Evolutionary conservation across 2,113 vertebrate species (phyloP).

Genomic region (Pachypanchax playfairii): DNA sequence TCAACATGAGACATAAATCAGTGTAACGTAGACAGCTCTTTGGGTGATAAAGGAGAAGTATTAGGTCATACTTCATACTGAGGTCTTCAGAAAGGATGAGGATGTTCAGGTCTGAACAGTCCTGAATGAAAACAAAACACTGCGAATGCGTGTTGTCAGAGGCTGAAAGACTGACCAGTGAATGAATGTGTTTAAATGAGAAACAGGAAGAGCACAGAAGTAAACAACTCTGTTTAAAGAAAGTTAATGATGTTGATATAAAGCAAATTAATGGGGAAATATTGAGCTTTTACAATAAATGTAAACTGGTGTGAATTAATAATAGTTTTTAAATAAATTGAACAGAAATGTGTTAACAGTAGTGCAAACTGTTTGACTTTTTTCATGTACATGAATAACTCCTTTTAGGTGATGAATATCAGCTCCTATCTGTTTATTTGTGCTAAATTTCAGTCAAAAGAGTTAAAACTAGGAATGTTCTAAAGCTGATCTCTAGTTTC

Average conservation of each 20-base stretch:
- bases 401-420: too few relatives aligned
- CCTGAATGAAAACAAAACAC: constrained; percentile 8
- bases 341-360: too few relatives aligned
- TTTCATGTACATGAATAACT: too few relatives aligned
- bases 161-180: background rate
- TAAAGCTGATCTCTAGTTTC: too few relatives aligned
- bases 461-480: too few relatives aligned
- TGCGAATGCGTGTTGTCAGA: constrained; percentile 20
- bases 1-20: constrained; percentile 37
- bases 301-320: too few relatives aligned
- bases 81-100: constrained; percentile 23
- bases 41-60: constrained; percentile 30
- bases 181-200: constrained; percentile 29
- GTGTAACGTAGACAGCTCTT: constrained; percentile 9
- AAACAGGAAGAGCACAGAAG: constrained; percentile 1
- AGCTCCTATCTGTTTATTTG: too few relatives aligned
- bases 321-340: too few relatives aligned
- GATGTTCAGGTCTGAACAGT: constrained; percentile 20
- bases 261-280: background rate
- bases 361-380: too few relatives aligned
- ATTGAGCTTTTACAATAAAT: too few relatives aligned
- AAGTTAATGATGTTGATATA: background rate
- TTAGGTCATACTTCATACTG: too few relatives aligned
- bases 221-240: background rate
- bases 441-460: too few relatives aligned